Base-by-base conservation (phyloP, 2,888 invertebrate genomes). In the Timema cristinae region DNA sequence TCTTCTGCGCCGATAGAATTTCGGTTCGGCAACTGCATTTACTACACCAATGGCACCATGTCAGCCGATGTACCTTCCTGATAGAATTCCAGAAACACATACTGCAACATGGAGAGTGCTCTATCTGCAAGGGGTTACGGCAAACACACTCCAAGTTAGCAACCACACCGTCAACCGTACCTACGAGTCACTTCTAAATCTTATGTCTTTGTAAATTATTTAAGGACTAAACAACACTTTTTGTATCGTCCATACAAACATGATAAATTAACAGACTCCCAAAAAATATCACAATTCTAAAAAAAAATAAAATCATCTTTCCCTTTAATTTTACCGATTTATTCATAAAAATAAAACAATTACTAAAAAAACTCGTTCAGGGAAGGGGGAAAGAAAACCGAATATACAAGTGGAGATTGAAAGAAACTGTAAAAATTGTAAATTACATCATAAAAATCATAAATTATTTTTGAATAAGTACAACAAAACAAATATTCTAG, bases 11-110 rank as follows among this genome's bases (percentile, higher is more conserved):
- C 16, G 63, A 63, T 6, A 48, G 48, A 16, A 13, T 47, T n/a
- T 8, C 63, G 48, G 9, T 63, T 63, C 48, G 63, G 63, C 32
- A 63, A 10, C 10, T 63, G 63, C 13, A 48, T 63, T 6, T 7
- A 63, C 48, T 63, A 63, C 63, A 48, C 63, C 16, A 63, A 63
- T 32, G 63, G 63, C 47, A 63, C 63, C 7, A 48, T 63, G 10
- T 16, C 11, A 1, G 63, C 63, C 32, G 63, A 63, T 13, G 32
- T 63, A 48, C 6, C 48, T 63, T 63, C 63, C 63, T 63, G 7
- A 63, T 32, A 48, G 63, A 63, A 63, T 63, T 7, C 63, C 63
- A 47, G 32, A 63, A 63, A 48, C 63, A 63, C 48, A 10, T 32
- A 47, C 47, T 63, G 63, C 63, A 63, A 63, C 13, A 48, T 63